Base-by-base conservation (phyloP, 2,797 vertebrate genomes). In the Petrocephalus schoutedeni region DNA sequence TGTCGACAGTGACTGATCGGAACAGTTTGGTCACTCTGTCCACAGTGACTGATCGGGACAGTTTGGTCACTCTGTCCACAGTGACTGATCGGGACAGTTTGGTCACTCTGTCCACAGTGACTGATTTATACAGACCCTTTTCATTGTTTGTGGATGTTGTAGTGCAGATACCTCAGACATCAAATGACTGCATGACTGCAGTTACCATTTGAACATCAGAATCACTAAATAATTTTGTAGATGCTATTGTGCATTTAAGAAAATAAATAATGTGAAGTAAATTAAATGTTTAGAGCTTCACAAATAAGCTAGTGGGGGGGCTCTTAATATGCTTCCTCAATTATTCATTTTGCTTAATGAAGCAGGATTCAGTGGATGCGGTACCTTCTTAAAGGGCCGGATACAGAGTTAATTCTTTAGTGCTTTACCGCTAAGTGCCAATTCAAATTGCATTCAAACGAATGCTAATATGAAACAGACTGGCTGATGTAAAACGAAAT, bases 401-500 rank as follows among this genome's bases (percentile, higher is more conserved):
- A 54, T 85, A 21, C 82, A 85, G 49, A 85, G 16, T 58, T 58
- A 86, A 57, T 59, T 86, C 54, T 23, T n/a, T 86, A 86, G 23
- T 59, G 54, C 4, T 36, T 57, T 58, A 86, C 23, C n/a, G 56
- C 28, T 58, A 58, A 36, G 28, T 86, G 32, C 32, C 84, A 36
- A 54, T 58, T 86, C 54, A 86, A 41, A 86, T 57, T 86, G 32
- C 54, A 85, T 85, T 85, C 23, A 85, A 56, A 85, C 49, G 23
- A 85, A 85, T 85, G 83, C 80, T 83, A 83, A 83, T 83, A 54
- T 32, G 36, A 85, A 58, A 85, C 51, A 85, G 83, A 57, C 54
- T 85, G 83, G 23, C 54, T 85, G 83, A 85, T 85, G 51, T 85
- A 85, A 85, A 85, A 85, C 82, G 10, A 53, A 85, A 83, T 83